Conservation (phyloP, 2,113 vertebrate genomes). For the Clarias magur region DNA sequence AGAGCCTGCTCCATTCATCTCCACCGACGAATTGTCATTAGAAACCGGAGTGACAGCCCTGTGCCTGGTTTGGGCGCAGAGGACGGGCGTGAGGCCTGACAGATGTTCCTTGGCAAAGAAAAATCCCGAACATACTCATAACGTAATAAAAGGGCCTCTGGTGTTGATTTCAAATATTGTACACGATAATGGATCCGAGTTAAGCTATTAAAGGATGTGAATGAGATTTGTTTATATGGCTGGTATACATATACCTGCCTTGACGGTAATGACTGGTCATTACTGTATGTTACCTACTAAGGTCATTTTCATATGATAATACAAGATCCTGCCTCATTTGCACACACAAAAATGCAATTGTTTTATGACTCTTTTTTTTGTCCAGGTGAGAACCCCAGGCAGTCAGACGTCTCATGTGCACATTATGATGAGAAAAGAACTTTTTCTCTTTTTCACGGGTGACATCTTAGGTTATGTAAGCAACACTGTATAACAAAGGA, state of each 20-base stretch:
- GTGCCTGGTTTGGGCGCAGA: slow-evolving; percentile 25
- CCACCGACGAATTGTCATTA: slow-evolving; percentile 41
- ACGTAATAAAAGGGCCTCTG: neutral
- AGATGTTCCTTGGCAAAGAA: slow-evolving; percentile 38
- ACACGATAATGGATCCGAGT: neutral
- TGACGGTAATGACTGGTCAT: neutral
- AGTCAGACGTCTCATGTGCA: no score
- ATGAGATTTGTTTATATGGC: slow-evolving; percentile 5
- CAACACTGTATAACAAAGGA: neutral
- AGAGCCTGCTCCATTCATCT: slow-evolving; percentile 46
- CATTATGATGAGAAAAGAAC: no score
- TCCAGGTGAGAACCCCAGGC: no score
- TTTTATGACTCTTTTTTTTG: no score
- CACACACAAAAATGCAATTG: no score
- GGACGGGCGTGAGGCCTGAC: slow-evolving; percentile 38
- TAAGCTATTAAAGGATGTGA: neutral
- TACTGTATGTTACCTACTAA: neutral
- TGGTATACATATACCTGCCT: neutral
- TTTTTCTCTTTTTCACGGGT: neutral
- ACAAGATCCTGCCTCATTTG: neutral
- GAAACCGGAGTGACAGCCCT: slow-evolving; percentile 42
- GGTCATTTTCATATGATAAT: neutral
- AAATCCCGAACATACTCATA: neutral
- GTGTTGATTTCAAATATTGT: neutral
- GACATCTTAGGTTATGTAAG: neutral